Evolutionary conservation across 2,113 vertebrate species (phyloP), one percentile per base, ranked within the genome.

Genomic region (Mirza zaza): DNA sequence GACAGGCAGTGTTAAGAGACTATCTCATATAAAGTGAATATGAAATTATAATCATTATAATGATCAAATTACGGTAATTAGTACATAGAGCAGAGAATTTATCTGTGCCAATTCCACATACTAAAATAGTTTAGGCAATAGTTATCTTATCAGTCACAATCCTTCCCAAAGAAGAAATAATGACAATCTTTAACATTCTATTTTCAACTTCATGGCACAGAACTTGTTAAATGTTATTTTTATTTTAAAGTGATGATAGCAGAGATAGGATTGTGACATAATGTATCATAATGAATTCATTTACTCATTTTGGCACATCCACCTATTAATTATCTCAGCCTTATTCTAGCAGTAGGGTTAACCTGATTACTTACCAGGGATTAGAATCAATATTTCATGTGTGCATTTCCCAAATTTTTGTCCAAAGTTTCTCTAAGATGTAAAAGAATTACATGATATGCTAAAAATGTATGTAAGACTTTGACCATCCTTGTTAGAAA

Each of bases 21-120:
- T 95, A 94, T 94, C 94, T 97, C 87, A 94, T 92, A 97, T 96
- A 97, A 93, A 98, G 96, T 86, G 97, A 97, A 97, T 97, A 98
- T 98, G 96, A 98, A 98, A 98, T 98, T 98, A 98, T 97, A 97
- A 98, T 98, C 92, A 98, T 98, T 97, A 97, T 96, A 97, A 98
- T 98, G 97, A 98, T 98, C 96, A 98, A 98, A 98, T 98, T 98
- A 97, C 67, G 97, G 96, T 98, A 98, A 98, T 98, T 98, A 98
- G 97, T 87, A 95, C 95, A 97, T 86, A 95, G 87, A 97, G 84
- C 61, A 95, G 90, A 97, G 89, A 97, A 96, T 95, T 97, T 97
- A 95, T 98, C 93, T 96, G 96, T 88, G 97, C 95, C 98, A 98
- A 73, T 97, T 95, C 76, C 39, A 96, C 94, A 97, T 85, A 88